Evolutionary conservation across 2,113 vertebrate genomes (phyloP), one percentile per base, ranked within the genome.

Genomic region (Poeciliopsis turrubarensis): DNA sequence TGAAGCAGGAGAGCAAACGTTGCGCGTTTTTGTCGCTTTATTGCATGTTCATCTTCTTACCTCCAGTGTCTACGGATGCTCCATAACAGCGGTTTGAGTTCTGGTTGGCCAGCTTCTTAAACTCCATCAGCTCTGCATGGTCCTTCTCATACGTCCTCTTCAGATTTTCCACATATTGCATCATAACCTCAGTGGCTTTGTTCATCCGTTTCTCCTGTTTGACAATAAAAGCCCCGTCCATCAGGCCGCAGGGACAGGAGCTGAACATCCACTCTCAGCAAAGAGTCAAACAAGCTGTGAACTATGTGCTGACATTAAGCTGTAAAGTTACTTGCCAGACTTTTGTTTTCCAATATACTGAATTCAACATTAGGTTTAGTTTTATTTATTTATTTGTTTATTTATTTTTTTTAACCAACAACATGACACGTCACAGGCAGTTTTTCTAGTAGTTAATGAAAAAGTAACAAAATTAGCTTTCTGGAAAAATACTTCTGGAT

Each of bases 101-200:
- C 93, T 99, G 98, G 91, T 97, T 98, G 86, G 97, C 97, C 81
- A 99, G 94, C 89, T 99, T 99, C 91, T 99, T 98, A 88, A 96
- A 99, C 86, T 99, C 98, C 94, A 95, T 97, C 82, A 99, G 92
- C 81, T 99, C 97, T 0, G 97, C 97, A 0, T 97, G 98, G 86
- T 99, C 98, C 80, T 99, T 99, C 94, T 99, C 98, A 41, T 99
- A 99, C 0, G 97, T 98, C 84, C 98, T 95, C 91, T 98, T 99
- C 84, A 99, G 89, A 83, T 99, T 99, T 90, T 99, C 98, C 79
- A 99, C 97, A 51, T 98, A 99, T 81, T 99, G 97, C 96, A 99
- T 97, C 97, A 99, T 99, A 65, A 99, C 97, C 89, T 99, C 98
- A 0, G 97, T 98, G 65, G 98, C 97, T 87, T 97, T 97, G 70